phyloP scores from a whole-genome alignment of 2,113 vertebrate species.

The Centrocercus urophasianus region DNA sequence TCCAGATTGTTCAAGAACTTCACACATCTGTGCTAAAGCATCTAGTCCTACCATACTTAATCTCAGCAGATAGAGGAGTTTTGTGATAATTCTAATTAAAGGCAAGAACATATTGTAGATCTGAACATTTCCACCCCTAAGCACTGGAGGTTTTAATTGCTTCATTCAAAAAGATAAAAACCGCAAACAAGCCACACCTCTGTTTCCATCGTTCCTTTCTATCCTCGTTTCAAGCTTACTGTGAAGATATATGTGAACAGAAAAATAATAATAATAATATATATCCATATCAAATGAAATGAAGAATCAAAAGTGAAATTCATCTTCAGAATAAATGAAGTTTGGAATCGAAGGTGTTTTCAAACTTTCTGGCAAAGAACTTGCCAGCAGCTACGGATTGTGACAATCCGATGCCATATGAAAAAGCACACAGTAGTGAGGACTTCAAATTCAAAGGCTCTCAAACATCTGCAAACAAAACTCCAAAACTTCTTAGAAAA shows the following conservation, averaged over 20 bases:
- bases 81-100: not conserved
- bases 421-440: not conserved
- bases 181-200: not conserved
- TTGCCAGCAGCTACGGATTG: not conserved
- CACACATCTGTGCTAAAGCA: not conserved
- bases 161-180: not conserved
- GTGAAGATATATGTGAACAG: not conserved
- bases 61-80: not conserved
- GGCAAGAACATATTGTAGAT: not conserved
- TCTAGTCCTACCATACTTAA: rapidly evolving
- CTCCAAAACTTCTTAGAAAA: not conserved
- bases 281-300: not conserved
- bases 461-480: not conserved
- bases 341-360: not conserved
- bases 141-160: not conserved
- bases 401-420: not conserved
- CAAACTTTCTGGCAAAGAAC: not conserved
- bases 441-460: not conserved
- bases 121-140: not conserved
- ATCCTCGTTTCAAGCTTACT: not conserved
- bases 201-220: not conserved
- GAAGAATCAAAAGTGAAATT: not conserved
- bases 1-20: not conserved
- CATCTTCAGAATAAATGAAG: not conserved
- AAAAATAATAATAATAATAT: not conserved